Evolutionary conservation across 1,140 invertebrate species (phyloP).

Genomic region (Papilio polytes): DNA sequence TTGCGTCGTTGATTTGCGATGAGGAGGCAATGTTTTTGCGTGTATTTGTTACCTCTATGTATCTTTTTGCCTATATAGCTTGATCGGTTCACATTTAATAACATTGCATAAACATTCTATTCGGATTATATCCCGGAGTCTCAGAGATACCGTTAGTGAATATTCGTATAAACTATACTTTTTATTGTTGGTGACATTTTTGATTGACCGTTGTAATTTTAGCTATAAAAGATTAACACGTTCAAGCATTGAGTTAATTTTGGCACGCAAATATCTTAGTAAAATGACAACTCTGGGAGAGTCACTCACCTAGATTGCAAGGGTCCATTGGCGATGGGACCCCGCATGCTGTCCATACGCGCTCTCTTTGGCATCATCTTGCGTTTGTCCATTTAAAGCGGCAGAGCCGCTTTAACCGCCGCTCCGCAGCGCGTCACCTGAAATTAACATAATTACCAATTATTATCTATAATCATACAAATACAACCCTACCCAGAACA

Average conservation of each 20-base stretch:
- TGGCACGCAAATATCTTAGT: background rate
- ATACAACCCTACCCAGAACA: no score
- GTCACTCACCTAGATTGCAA: slow-evolving; percentile 87
- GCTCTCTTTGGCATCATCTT: slow-evolving; percentile 87
- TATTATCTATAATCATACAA: background rate
- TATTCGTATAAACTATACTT: no score
- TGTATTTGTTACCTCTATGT: background rate
- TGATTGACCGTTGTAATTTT: no score
- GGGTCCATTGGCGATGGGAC: slow-evolving; percentile 89
- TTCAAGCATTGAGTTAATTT: background rate
- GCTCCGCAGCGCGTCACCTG: slow-evolving; percentile 82
- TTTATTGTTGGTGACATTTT: no score
- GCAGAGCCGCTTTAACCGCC: slow-evolving; percentile 80
- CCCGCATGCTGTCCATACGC: slow-evolving; percentile 86
- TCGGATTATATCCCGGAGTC: no score
- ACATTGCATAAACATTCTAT: no score
- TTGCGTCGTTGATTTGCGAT: background rate
- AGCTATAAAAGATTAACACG: no score
- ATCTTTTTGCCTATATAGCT: no score
- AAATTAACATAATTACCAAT: slow-evolving; percentile 39
- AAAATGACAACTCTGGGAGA: background rate
- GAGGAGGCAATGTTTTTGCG: background rate
- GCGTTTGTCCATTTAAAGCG: slow-evolving; percentile 86
- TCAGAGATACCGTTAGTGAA: no score
- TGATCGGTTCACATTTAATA: no score